Conservation (phyloP, 2,113 vertebrate species). For the Microcebus jonahi region DNA sequence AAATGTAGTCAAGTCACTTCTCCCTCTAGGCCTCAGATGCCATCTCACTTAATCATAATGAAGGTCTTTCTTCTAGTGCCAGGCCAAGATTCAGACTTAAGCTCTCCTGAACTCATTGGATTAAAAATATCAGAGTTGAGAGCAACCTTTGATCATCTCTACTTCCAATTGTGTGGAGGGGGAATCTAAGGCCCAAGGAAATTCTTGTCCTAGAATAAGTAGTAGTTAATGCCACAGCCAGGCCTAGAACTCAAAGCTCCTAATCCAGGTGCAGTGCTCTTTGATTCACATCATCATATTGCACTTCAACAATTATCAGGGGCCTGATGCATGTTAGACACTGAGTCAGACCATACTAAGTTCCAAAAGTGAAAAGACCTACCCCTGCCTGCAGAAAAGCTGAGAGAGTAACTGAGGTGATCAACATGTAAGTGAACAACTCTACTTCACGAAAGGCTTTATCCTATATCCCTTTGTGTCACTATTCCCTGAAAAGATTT, state of each 20-base stretch:
- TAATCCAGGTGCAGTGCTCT: background rate
- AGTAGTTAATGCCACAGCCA: background rate
- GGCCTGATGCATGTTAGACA: background rate
- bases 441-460: background rate
- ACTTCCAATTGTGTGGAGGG: background rate
- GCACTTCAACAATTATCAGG: background rate
- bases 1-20: background rate
- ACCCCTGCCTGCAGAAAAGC: background rate
- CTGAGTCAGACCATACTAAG: background rate
- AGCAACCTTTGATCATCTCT: background rate
- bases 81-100: background rate
- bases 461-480: background rate
- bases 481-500: background rate
- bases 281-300: background rate
- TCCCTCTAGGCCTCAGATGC: background rate
- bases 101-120: background rate
- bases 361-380: background rate
- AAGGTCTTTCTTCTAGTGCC: background rate
- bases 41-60: background rate
- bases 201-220: background rate
- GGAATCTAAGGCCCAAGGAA: background rate
- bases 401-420: background rate
- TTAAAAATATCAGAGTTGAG: background rate
- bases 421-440: background rate
- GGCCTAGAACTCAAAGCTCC: background rate